phyloP scores from a whole-genome alignment of 1,140 invertebrate species.

The Caenorhabditis latens region DNA sequence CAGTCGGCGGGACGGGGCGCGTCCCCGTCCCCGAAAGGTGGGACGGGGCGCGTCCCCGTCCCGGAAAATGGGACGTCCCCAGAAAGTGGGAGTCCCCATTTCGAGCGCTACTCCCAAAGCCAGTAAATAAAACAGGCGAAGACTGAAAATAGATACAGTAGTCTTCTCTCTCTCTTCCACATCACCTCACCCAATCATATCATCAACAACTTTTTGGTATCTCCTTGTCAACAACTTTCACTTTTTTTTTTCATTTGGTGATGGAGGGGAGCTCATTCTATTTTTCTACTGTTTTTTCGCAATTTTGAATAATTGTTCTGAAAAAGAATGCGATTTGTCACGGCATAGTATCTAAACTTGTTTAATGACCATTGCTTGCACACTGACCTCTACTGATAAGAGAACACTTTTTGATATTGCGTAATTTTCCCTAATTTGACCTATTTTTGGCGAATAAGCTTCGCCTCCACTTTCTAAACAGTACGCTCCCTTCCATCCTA shows the following conservation, averaged over 20 bases:
- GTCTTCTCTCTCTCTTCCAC: neutral
- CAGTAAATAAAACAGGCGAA: neutral
- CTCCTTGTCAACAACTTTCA: conserved; percentile 31
- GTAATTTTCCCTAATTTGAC: neutral
- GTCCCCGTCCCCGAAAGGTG: too few relatives aligned
- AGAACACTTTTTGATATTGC: neutral
- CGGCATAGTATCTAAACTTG: conserved; percentile 26
- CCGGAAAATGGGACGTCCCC: too few relatives aligned
- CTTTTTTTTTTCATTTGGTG: neutral
- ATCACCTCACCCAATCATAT: conserved; percentile 29
- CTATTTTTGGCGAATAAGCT: too few relatives aligned
- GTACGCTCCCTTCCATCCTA: neutral
- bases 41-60: too few relatives aligned
- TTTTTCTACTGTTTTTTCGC: neutral
- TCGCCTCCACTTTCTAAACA: too few relatives aligned
- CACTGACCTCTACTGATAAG: conserved; percentile 37
- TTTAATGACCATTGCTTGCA: conserved; percentile 19
- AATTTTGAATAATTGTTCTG: too few relatives aligned
- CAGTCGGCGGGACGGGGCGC: too few relatives aligned
- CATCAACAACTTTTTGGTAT: conserved; percentile 27
- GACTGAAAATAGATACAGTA: conserved; percentile 3
- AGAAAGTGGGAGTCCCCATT: too few relatives aligned
- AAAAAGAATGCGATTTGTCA: too few relatives aligned
- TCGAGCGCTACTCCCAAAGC: neutral
- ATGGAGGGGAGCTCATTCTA: neutral